phyloP scores from a whole-genome alignment of 2,113 vertebrate genomes.

The Phyllostomus discolor region DNA sequence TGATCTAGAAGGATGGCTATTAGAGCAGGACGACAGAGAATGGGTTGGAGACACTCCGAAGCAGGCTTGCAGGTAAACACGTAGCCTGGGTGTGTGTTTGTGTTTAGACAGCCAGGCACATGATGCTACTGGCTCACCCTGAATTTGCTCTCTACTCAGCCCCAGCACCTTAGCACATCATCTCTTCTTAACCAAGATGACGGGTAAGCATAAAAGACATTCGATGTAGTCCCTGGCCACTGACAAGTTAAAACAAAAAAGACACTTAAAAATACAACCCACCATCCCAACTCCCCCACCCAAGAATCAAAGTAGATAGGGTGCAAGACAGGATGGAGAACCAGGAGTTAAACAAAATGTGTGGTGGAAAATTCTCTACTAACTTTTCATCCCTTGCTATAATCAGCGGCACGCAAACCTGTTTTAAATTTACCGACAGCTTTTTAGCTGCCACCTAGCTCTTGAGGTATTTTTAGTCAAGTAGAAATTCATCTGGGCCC shows the following conservation, averaged over 20 bases:
- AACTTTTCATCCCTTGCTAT: constrained; percentile 74
- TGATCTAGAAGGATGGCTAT: no score
- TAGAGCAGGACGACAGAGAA: background rate
- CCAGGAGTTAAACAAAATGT: constrained; percentile 65
- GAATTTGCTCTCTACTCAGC: background rate
- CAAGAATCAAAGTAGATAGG: constrained; percentile 23
- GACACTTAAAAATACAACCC: background rate
- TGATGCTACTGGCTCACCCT: accelerated
- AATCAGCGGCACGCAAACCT: constrained; percentile 76
- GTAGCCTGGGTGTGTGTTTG: background rate
- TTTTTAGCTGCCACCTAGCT: constrained; percentile 78
- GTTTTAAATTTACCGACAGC: constrained; percentile 79
- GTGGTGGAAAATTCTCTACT: constrained; percentile 62
- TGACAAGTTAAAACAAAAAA: background rate
- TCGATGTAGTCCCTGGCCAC: background rate
- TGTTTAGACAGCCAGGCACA: accelerated
- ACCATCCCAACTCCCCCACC: background rate
- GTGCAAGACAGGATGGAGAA: background rate
- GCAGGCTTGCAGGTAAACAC: background rate
- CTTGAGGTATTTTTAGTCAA: constrained; percentile 77
- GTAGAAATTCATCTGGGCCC: constrained; percentile 78
- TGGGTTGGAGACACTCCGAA: background rate
- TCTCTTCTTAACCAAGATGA: background rate
- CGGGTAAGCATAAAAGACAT: background rate
- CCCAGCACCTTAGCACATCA: background rate